Evolutionary conservation across 92 coral and sea anemone species (phyloP), one percentile per base, ranked within the genome.

Genomic region (Chrysogorgia sp.): DNA sequence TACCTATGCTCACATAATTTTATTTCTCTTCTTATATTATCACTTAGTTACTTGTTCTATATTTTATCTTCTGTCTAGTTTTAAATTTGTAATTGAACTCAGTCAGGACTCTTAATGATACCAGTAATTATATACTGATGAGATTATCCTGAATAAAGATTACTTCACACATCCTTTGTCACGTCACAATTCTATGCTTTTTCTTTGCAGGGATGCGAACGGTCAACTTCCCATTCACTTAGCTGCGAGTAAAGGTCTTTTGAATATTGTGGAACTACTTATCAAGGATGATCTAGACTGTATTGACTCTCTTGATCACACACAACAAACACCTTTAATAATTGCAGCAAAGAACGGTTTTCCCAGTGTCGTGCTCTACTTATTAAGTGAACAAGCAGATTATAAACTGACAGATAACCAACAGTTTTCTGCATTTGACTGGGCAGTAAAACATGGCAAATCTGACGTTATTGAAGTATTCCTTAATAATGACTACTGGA

Each of bases 151-250:
- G n/a, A n/a, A n/a, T n/a, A n/a, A n/a, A n/a, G n/a, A n/a, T n/a
- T n/a, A n/a, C n/a, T n/a, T n/a, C n/a, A n/a, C n/a, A n/a, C n/a
- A n/a, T n/a, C n/a, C n/a, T n/a, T n/a, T n/a, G n/a, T n/a, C n/a
- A n/a, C n/a, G n/a, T n/a, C n/a, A n/a, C n/a, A n/a, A n/a, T n/a
- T n/a, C n/a, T n/a, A n/a, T n/a, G n/a, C n/a, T n/a, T n/a, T n/a
- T n/a, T n/a, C n/a, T n/a, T n/a, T 45, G 7, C 40, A 69, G 76
- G 61, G 76, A 69, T 47, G 61, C 59, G 0, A 69, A 69, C 28
- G 60, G 19, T 0, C 76, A 48, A 26, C 22, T 69, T 12, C 59
- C 76, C 10, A 69, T 49, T 31, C 76, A 69, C 33, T 19, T 43
- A 7, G 58, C 76, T 24, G 31, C 76, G 0, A 49, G 37, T 26